Evolutionary conservation across 1,140 invertebrate species (phyloP), one percentile per base, ranked within the genome.

Genomic region (Drosophila equinoxialis): DNA sequence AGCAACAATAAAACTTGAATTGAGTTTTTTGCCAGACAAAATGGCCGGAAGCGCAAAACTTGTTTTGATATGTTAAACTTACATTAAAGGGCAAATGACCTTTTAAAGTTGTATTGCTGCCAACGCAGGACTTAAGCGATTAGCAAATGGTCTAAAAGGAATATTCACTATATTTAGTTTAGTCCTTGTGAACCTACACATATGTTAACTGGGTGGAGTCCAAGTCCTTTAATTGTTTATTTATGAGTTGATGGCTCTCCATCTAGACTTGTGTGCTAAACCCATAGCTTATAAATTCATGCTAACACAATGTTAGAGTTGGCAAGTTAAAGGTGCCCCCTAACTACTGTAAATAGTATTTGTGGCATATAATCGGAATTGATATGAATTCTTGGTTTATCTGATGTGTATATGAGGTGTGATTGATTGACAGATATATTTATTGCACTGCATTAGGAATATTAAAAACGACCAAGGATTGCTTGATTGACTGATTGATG

Each of bases 1-100:
- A 77, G 70, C 68, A 77, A 70, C 73, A 70, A 70, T 70, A 33
- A 23, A 35, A 41, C 65, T 68, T 65, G 65, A 68, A 51, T 60
- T 23, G 45, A 51, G 45, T 51, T 51, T 23, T 51, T 51, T 51
- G 45, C 45, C 68, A 73, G 71, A 74, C 74, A 67, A 70, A 77
- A 73, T 67, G 66, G 58, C 77, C 77, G 69, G 77, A 79, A 79
- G 77, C 74, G 74, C 70, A 79, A 79, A 79, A 79, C 70, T 51
- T 66, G 69, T 79, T 77, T 79, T 73, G 62, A 77, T 77, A 79
- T 73, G 69, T 66, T 60, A 68, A 71, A 68, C 55, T 45, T 39
- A 48, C 30, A 10, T n/a, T 55, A 58, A 35, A 45, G 61, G 58
- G 58, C 41, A 69, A 59, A 26, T 33, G 14, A 63, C 35, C 63